These are phyloP conservation scores for Hylaeus volcanicus DNA, from an alignment of 1,140 invertebrate genomes.

Conservation along the genomic window DNA sequence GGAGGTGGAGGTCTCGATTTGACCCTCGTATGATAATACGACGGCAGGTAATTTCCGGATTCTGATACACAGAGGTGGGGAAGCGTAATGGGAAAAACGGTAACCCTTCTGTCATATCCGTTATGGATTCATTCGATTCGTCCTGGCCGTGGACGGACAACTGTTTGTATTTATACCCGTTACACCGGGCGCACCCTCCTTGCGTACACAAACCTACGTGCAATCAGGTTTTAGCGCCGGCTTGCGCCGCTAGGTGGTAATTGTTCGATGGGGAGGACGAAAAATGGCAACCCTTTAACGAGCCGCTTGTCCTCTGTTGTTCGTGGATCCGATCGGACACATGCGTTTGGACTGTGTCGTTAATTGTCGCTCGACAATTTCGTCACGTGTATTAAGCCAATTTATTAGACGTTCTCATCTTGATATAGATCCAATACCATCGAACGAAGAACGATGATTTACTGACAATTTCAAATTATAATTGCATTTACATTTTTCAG, in stretches of 20 bases:
- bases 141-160: conserved; percentile 2
- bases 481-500: too few species aligned
- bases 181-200: conserved; percentile 28
- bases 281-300: conserved; percentile 5
- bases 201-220: conserved; percentile 27
- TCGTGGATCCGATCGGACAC: too few species aligned
- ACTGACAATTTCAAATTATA: too few species aligned
- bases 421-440: too few species aligned
- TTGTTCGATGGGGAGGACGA: conserved; percentile 20
- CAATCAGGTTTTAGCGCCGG: conserved; percentile 5
- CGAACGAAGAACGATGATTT: too few species aligned
- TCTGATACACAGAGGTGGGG: conserved; percentile 51
- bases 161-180: conserved; percentile 37
- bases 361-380: too few species aligned
- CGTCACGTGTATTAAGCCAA: too few species aligned
- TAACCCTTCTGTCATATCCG: conserved; percentile 68
- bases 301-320: too few species aligned
- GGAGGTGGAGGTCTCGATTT: conserved; percentile 56
- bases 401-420: too few species aligned
- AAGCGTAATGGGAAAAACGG: conserved; percentile 64
- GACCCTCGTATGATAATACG: conserved; percentile 67
- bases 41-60: conserved; percentile 68
- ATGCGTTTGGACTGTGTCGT: too few species aligned
- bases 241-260: conserved; percentile 21
- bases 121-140: conserved; percentile 62